Base-by-base conservation (phyloP, 2,797 vertebrate species). In the Alca torda region DNA sequence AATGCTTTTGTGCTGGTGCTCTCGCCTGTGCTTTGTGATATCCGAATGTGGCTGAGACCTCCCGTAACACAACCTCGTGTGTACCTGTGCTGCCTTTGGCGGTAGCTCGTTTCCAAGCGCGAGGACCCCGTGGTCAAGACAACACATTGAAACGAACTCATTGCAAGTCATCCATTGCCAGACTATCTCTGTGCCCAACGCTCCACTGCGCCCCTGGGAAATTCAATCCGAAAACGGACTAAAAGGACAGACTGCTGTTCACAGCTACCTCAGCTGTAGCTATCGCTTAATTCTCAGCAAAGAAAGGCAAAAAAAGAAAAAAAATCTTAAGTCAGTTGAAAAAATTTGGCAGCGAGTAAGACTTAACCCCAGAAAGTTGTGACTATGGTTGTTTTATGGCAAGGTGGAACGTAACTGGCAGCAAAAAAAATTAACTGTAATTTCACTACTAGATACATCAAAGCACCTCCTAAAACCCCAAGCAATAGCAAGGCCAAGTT, bases 361-460 rank as follows among this genome's bases (percentile, higher is more conserved):
- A 73, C 43, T 82, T 90, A 88, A 77, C 25, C 77, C 60, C 56
- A 86, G 70, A 92, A 96, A 70, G 59, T 25, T 76, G 20, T 53
- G 53, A 67, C 0, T 0, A 63, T 1, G 8, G 35, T n/a, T 93
- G 63, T 80, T 93, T 78, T 28, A 84, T 28, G n/a, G 56, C 59
- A 95, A 96, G 88, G 84, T 90, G 70, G 56, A 96, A 95, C 24
- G n/a, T 83, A 76, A 93, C 80, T 70, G 63, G 48, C 70, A 96
- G 89, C 18, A 14, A 86, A 51, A 91, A 80, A 69, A 69, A 74
- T 41, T 31, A 87, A 88, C 64, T 84, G 35, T 73, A 79, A 93
- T 82, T 95, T 95, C 80, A 77, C 39, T 65, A 41, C 51, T 46
- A 88, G 79, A 81, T 82, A 95, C 59, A 94, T 90, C 90, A 95